A percentile compares a stretch with the other conserved stretches of the same genome.
phyloP scores from a whole-genome alignment of 2,113 vertebrate species.

The Nanger granti region DNA sequence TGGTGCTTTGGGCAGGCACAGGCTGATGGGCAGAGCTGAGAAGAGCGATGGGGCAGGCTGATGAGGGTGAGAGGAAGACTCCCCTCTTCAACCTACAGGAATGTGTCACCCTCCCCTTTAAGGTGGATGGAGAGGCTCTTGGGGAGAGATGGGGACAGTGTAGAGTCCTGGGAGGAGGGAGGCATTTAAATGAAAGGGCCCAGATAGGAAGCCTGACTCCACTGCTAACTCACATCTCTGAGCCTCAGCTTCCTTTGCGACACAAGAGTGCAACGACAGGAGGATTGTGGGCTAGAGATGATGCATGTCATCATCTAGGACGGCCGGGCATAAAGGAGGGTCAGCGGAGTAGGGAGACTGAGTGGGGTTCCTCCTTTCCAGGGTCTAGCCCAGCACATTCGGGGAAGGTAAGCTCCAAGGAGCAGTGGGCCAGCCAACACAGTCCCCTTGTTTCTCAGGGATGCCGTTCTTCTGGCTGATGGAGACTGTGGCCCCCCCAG shows the following conservation, averaged over 20 bases:
- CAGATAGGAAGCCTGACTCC: not conserved
- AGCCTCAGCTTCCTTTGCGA: not conserved
- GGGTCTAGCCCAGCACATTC: not conserved
- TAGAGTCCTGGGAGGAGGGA: too few species aligned
- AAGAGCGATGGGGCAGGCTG: not conserved
- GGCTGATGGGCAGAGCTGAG: not conserved
- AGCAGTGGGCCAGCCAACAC: accelerated
- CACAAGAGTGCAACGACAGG: accelerated
- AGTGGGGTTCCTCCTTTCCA: too few species aligned
- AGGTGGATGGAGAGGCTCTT: accelerated
- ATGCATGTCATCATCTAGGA: accelerated
- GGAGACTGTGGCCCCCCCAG: not conserved
- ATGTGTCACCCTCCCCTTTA: accelerated
- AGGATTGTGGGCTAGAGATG: not conserved
- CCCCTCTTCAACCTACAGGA: accelerated
- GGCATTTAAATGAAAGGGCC: not conserved
- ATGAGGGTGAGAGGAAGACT: not conserved
- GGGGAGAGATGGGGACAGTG: not conserved
- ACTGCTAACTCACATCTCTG: too few species aligned
- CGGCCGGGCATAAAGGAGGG: accelerated
- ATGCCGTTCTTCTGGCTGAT: accelerated
- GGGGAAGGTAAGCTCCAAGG: not conserved
- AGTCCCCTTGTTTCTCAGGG: not conserved
- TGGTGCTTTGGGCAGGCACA: not conserved
- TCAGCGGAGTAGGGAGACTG: accelerated